These are phyloP conservation scores for Matsumyia berberina DNA, from an alignment of 2,888 invertebrate genomes.

Conservation along the genomic window DNA sequence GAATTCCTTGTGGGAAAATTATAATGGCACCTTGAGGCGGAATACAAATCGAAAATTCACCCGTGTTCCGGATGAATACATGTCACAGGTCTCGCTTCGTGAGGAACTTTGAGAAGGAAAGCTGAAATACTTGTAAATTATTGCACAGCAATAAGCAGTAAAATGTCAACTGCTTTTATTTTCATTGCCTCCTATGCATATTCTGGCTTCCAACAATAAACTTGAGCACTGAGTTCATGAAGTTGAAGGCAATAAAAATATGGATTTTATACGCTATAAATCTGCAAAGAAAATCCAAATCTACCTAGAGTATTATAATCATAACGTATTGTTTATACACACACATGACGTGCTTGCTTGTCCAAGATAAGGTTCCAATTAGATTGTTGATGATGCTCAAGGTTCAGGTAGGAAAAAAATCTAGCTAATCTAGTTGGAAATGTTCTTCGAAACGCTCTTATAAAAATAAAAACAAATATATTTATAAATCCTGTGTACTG, in stretches of 20 bases:
- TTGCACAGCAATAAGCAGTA: slow-evolving; percentile 70
- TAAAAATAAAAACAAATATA: background rate
- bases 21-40: slow-evolving; percentile 56
- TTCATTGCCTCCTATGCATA: slow-evolving; percentile 60
- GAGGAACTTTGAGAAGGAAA: slow-evolving; percentile 24
- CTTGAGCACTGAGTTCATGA: slow-evolving; percentile 31
- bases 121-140: slow-evolving; percentile 59
- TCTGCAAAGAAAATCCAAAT: slow-evolving; percentile 32
- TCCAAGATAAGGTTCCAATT: slow-evolving; percentile 10
- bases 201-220: slow-evolving; percentile 46
- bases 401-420: background rate
- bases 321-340: slow-evolving; percentile 23
- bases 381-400: slow-evolving; percentile 5
- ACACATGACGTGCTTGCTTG: slow-evolving; percentile 21
- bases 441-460: slow-evolving; percentile 1
- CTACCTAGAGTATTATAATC: slow-evolving; percentile 33
- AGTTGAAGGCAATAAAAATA: slow-evolving; percentile 51
- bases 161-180: slow-evolving; percentile 65
- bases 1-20: slow-evolving; percentile 45
- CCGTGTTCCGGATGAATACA: slow-evolving; percentile 12
- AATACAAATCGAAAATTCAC: slow-evolving; percentile 66
- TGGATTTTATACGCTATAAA: slow-evolving; percentile 56
- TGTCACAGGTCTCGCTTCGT: slow-evolving; percentile 6
- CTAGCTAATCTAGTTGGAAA: background rate
- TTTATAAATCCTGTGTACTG: background rate